Evolutionary conservation across 2,888 invertebrate genomes (phyloP).

Genomic region (Mimachlamys varia): DNA sequence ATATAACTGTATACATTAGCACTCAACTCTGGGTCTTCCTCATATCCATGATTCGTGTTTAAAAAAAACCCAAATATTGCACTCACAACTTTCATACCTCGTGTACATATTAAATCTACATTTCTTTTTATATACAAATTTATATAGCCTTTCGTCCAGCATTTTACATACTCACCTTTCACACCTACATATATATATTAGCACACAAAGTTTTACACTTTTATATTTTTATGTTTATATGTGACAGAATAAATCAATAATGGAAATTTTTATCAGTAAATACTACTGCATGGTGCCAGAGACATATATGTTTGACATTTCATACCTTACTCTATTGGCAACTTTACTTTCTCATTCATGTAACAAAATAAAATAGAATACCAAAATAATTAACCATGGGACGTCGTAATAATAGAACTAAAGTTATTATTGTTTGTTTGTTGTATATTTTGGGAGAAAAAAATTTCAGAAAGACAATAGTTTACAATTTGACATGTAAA

Average conservation of each 20-base stretch:
- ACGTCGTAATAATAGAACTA: neutral
- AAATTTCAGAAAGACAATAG: neutral
- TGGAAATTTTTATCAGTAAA: neutral
- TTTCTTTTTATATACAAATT: constrained; percentile 28
- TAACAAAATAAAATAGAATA: too few relatives aligned
- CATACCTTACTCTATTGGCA: neutral
- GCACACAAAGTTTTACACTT: neutral
- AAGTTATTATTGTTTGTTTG: neutral
- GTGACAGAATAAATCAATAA: neutral
- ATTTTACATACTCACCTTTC: neutral
- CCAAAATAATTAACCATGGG: neutral
- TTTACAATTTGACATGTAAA: neutral
- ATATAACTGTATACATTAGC: neutral
- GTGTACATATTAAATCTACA: neutral
- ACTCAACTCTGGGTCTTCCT: neutral
- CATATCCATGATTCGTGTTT: neutral
- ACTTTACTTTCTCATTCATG: too few relatives aligned
- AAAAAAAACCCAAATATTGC: neutral
- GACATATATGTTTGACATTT: neutral
- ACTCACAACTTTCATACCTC: neutral
- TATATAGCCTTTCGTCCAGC: constrained; percentile 1
- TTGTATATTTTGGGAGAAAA: neutral
- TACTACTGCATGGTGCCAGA: neutral
- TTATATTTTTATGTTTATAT: neutral
- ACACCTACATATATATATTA: neutral